Percentiles rank a stretch among this genome's conserved stretches.
Evolutionary conservation across 2,888 invertebrate genomes (phyloP).

Genomic region (Ditylenchus weischeri): DNA sequence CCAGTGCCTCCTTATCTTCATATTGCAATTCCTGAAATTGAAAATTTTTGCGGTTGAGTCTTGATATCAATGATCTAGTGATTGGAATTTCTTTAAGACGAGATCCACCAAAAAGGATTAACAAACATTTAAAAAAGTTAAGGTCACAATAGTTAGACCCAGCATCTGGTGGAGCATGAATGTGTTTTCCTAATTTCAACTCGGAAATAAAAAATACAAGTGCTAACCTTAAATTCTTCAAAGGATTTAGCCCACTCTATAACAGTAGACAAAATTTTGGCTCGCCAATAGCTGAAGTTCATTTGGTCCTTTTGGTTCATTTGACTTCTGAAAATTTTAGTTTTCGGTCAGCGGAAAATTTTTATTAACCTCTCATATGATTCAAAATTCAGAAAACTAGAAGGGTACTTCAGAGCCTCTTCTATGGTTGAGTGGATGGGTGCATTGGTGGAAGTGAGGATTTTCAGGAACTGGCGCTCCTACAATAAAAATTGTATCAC

Average conservation of each 20-base stretch:
- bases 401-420: slow-evolving; percentile 30
- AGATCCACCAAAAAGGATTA: no score
- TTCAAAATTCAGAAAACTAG: slow-evolving; percentile 23
- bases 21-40: slow-evolving; percentile 5
- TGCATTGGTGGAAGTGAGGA: slow-evolving; percentile 39
- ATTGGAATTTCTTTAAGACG: no score
- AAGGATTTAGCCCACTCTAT: slow-evolving; percentile 58
- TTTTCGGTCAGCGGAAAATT: background rate
- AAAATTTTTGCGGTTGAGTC: no score
- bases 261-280: slow-evolving; percentile 53
- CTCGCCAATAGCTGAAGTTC: slow-evolving; percentile 56
- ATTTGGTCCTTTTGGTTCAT: slow-evolving; percentile 38
- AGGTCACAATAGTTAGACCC: no score
- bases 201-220: background rate
- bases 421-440: slow-evolving; percentile 37
- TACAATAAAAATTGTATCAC: no score
- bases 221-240: slow-evolving; percentile 39
- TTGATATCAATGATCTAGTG: no score
- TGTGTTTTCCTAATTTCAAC: slow-evolving; percentile 7
- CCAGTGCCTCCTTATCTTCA: slow-evolving; percentile 42
- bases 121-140: no score
- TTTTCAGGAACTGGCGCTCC: slow-evolving; percentile 36
- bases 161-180: background rate
- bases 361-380: slow-evolving; percentile 7
- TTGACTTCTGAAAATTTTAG: slow-evolving; percentile 15